Evolutionary conservation across 2,888 invertebrate species (phyloP).

Genomic region (Ectemnius continuus): DNA sequence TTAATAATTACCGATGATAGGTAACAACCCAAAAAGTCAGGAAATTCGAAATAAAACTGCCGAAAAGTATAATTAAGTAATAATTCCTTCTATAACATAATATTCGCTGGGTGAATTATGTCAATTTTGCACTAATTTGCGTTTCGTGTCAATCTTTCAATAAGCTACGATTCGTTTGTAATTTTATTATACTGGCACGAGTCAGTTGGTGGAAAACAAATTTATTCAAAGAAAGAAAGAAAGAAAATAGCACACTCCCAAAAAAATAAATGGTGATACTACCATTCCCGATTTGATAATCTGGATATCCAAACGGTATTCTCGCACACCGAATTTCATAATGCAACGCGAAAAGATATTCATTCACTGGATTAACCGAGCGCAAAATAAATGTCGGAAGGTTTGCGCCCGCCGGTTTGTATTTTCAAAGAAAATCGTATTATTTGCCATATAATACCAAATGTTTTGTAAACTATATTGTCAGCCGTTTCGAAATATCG

Average conservation of each 20-base stretch:
- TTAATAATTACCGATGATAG: too few species aligned
- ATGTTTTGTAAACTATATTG: constrained; percentile 3
- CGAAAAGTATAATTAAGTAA: too few species aligned
- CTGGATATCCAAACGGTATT: too few species aligned
- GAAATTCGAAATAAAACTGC: too few species aligned
- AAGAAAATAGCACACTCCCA: neutral
- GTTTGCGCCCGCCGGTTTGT: neutral
- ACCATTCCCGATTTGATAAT: neutral
- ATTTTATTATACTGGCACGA: neutral
- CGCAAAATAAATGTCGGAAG: neutral
- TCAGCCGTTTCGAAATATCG: neutral
- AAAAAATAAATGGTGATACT: constrained; percentile 3
- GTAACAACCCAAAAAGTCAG: too few species aligned
- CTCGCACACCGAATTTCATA: too few species aligned
- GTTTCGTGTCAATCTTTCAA: too few species aligned
- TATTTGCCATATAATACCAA: constrained; percentile 36
- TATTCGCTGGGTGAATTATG: too few species aligned
- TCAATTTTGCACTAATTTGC: too few species aligned
- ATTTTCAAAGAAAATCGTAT: constrained; percentile 22
- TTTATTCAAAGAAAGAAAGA: constrained; percentile 1
- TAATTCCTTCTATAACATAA: too few species aligned
- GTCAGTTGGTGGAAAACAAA: neutral
- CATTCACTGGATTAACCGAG: neutral
- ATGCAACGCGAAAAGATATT: too few species aligned
- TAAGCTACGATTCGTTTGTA: too few species aligned